Conservation (phyloP, 2,888 invertebrate genomes). For the Andrena marginata region DNA sequence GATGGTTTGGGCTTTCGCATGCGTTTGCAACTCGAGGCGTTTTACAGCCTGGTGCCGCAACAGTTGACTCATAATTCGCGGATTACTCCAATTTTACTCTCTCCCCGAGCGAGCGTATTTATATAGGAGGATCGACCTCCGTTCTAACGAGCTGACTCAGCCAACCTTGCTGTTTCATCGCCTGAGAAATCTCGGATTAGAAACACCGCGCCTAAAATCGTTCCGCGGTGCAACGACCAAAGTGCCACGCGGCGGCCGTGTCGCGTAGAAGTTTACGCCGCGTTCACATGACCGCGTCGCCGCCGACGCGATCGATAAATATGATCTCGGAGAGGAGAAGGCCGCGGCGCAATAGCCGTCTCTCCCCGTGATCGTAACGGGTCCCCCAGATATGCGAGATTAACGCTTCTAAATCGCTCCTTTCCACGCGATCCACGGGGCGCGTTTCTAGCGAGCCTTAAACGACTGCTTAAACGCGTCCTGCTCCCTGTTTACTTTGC, state of each 20-base stretch:
- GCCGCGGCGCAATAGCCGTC: constrained; percentile 18
- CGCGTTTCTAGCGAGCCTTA: not conserved
- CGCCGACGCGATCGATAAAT: constrained; percentile 41
- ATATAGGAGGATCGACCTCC: constrained; percentile 29
- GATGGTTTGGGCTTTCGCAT: not conserved
- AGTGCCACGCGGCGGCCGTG: constrained; percentile 31
- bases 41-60: constrained; percentile 15
- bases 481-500: constrained; percentile 11
- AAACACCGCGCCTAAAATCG: constrained; percentile 51
- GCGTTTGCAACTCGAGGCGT: not conserved
- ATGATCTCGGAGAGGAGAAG: constrained; percentile 25
- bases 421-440: constrained; percentile 27
- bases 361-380: constrained; percentile 18
- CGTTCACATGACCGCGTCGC: constrained; percentile 26
- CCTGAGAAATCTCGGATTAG: constrained; percentile 54
- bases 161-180: constrained; percentile 46
- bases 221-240: constrained; percentile 47
- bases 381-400: constrained; percentile 34
- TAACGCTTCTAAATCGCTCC: constrained; percentile 29
- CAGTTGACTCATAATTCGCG: constrained; percentile 53
- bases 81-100: constrained; percentile 45
- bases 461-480: constrained; percentile 5
- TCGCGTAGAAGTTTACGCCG: constrained; percentile 46
- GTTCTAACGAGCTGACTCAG: constrained; percentile 57
- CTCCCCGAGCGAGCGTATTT: constrained; percentile 32